Conservation (phyloP, 1,140 invertebrate genomes). For the Drosophila hydei region DNA sequence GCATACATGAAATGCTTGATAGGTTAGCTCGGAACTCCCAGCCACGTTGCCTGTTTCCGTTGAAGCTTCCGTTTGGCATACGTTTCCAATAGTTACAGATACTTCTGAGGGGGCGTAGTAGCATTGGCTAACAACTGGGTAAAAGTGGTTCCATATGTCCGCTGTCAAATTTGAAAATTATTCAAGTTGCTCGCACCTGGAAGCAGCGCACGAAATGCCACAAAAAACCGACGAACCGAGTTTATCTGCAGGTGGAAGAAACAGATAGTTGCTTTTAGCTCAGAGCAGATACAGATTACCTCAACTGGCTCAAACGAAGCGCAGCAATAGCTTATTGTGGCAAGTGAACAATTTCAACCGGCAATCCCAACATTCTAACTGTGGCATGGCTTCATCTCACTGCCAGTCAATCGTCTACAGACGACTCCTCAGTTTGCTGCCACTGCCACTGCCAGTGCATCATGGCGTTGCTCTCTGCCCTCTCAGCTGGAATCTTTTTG, state of each 20-base stretch:
- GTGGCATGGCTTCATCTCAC: conserved; percentile 67
- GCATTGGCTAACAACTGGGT: conserved; percentile 18
- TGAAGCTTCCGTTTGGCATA: conserved; percentile 65
- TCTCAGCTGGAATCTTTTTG: not conserved
- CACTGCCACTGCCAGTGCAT: conserved; percentile 14
- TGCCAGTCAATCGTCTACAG: conserved; percentile 49
- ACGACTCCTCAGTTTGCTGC: conserved; percentile 25
- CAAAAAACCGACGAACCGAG: conserved; percentile 38
- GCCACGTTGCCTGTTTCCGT: conserved; percentile 67
- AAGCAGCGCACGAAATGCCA: conserved; percentile 67
- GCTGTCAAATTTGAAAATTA: conserved; percentile 80
- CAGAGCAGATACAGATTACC: conserved; percentile 51
- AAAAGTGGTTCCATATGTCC: conserved; percentile 51
- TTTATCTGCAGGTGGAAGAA: conserved; percentile 42
- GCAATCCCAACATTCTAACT: conserved; percentile 48
- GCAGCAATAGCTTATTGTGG: conserved; percentile 60
- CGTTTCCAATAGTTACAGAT: conserved; percentile 54
- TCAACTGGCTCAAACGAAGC: conserved; percentile 15
- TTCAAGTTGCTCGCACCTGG: conserved; percentile 63
- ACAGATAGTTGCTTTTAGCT: conserved; percentile 47
- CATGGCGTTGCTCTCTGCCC: conserved; percentile 14
- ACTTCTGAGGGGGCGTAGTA: conserved; percentile 24
- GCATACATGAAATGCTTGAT: conserved; percentile 50
- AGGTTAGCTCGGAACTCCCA: conserved; percentile 42
- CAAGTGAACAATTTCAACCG: conserved; percentile 38